Evolutionary conservation across 2,113 vertebrate species (phyloP), one percentile per base, ranked within the genome.

Genomic region (Myiozetetes cayanensis): DNA sequence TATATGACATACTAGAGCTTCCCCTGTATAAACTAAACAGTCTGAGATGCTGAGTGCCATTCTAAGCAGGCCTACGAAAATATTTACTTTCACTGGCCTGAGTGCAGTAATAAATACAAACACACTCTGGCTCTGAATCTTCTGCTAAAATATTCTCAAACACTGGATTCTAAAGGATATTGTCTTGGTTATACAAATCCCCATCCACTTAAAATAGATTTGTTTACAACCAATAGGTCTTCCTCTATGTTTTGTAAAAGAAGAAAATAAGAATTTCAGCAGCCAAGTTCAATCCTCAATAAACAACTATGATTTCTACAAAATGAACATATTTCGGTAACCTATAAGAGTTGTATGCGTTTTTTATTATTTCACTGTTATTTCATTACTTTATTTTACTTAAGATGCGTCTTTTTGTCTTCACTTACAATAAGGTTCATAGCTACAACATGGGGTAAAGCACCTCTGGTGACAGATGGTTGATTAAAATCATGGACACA

Each of bases 391-490:
- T 55, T 4, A 0, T 52, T 73, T 95, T 87, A 91, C 72, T 94
- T 97, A 44, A 83, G 63, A 75, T 33, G 43, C 6, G 18, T 87
- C 63, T 66, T 77, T 80, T 85, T 86, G 8, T 93, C 76, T 85
- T 75, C 88, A 87, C 66, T 70, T 95, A 76, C 7, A 91, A 53
- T 87, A 71, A 95, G 27, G 41, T 88, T 84, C 90, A 86, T 47
- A 90, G 88, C 39, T 89, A 89, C n/a, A 72, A 95, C 70, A 62
- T 5, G 13, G 55, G 37, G 55, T 87, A 94, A 81, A 96, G 80
- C 63, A 94, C 58, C 73, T 81, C 92, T 93, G 55, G 68, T 96
- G 97, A 97, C 96, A 97, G 96, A 96, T 93, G 94, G 94, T 78
- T 89, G 68, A 94, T 90, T 96, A 97, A 91, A 97, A 92, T 85